phyloP scores from a whole-genome alignment of 2,888 invertebrate species.

The Melinaea marsaeus region DNA sequence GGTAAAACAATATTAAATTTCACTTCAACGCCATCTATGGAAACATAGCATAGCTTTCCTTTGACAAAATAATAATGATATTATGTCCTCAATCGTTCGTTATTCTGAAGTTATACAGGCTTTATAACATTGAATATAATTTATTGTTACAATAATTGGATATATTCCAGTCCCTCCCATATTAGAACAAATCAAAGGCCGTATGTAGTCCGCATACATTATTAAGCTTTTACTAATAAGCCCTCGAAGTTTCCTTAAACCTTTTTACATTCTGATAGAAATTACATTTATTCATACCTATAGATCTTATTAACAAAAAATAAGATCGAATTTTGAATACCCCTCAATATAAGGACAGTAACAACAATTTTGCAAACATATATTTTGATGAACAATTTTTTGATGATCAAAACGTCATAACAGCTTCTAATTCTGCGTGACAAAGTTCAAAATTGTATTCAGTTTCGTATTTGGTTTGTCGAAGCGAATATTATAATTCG shows the following conservation, averaged over 20 bases:
- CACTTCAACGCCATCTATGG: no score
- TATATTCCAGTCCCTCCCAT: neutral
- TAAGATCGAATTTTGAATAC: slow-evolving; percentile 16
- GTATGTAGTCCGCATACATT: slow-evolving; percentile 58
- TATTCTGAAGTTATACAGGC: no score
- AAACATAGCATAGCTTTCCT: no score
- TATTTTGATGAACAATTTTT: slow-evolving; percentile 15
- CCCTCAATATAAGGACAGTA: slow-evolving; percentile 15
- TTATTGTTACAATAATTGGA: neutral
- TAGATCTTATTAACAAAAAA: neutral
- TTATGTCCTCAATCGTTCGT: no score
- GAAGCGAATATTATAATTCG: slow-evolving; percentile 32
- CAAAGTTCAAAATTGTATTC: slow-evolving; percentile 12
- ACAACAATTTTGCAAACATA: slow-evolving; percentile 11
- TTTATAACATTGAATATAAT: no score
- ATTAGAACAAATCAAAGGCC: slow-evolving; percentile 55
- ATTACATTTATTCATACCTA: neutral
- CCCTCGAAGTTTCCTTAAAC: slow-evolving; percentile 39
- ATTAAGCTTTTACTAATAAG: slow-evolving; percentile 51
- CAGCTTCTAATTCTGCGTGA: slow-evolving; percentile 3
- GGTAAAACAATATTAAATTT: no score
- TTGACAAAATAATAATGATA: no score
- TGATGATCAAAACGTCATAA: slow-evolving; percentile 4
- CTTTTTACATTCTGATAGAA: neutral
- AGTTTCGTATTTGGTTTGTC: slow-evolving; percentile 7